These are phyloP conservation scores for Hymenochirus boettgeri DNA, from an alignment of 2,113 vertebrate genomes.

Conservation along the genomic window DNA sequence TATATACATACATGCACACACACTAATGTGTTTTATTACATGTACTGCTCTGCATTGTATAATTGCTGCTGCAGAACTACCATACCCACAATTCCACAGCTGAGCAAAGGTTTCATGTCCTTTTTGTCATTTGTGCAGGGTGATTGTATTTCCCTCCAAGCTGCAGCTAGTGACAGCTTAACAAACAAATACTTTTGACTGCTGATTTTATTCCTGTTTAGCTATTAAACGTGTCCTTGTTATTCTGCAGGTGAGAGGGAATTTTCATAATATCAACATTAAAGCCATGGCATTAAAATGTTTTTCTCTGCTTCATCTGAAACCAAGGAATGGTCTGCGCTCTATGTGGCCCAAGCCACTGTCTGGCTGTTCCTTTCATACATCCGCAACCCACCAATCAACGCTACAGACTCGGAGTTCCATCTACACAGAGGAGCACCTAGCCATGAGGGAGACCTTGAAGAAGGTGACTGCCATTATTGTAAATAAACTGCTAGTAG, in stretches of 20 bases:
- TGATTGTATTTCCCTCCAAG: too few relatives aligned
- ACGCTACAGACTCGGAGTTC: constrained; percentile 30
- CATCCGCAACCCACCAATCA: constrained; percentile 45
- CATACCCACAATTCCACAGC: too few relatives aligned
- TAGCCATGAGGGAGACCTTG: constrained; percentile 58
- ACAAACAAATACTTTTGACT: too few relatives aligned
- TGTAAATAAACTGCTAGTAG: background rate
- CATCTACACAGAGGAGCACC: constrained; percentile 56
- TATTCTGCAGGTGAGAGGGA: constrained; percentile 4
- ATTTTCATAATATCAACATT: background rate
- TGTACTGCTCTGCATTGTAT: too few relatives aligned
- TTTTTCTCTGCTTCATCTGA: background rate
- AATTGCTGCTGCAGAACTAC: too few relatives aligned
- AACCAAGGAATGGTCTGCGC: background rate
- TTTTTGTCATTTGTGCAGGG: too few relatives aligned
- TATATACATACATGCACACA: too few relatives aligned
- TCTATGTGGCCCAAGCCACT: background rate
- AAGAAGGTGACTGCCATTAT: constrained; percentile 60
- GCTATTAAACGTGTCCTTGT: constrained; percentile 23
- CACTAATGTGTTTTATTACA: too few relatives aligned
- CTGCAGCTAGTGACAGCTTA: too few relatives aligned
- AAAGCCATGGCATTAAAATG: constrained; percentile 55
- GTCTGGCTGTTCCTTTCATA: constrained; percentile 46
- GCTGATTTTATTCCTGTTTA: too few relatives aligned
- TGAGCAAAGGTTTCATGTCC: too few relatives aligned